Base-by-base conservation (phyloP, 2,888 invertebrate genomes). In the Drosophila kanekoi region DNA sequence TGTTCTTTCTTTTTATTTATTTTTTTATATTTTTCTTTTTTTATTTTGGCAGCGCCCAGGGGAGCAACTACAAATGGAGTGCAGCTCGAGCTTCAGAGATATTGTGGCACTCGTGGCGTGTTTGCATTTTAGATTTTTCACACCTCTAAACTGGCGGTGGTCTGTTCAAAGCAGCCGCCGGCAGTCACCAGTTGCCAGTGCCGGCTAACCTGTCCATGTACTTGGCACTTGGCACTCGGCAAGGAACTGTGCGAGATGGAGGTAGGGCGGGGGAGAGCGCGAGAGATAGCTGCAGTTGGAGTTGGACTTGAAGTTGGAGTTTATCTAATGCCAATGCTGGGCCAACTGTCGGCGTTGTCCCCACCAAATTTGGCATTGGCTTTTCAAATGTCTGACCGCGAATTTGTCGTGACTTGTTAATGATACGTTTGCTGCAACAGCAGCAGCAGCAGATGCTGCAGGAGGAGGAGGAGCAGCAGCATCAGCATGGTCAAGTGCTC, bases 341-440 rank as follows among this genome's bases (percentile, higher is more conserved):
- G 33, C 43, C 58, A 72, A 72, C 73, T 66, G 66, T 71, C 66
- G 77, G 69, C 80, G 71, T 70, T 75, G 84, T 71, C 76, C 81
- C 70, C 62, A 67, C 85, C 89, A 85, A 85, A 89, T 85, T 85
- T 89, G 85, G 85, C 84, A 71, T 83, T 78, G 76, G 65, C 72
- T 83, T 70, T 79, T 78, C 89, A 88, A 88, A 88, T 81, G 88
- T 80, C 88, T 80, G 71, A 58, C 57, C 68, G 84, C 79, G 90
- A 90, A 90, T 90, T 90, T 90, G 90, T 90, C 90, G 90, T 90
- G 90, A 90, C 90, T 90, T 89, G 91, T 89, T 90, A 90, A 90
- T 90, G 91, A 90, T 86, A 89, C 87, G 85, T 85, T 71, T 49
- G 73, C 66, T 38, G 51, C n/a, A 58, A 28, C n/a, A 58, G 38